Evolutionary conservation across 2,888 invertebrate species (phyloP).

Genomic region (Diplolepis rosae): DNA sequence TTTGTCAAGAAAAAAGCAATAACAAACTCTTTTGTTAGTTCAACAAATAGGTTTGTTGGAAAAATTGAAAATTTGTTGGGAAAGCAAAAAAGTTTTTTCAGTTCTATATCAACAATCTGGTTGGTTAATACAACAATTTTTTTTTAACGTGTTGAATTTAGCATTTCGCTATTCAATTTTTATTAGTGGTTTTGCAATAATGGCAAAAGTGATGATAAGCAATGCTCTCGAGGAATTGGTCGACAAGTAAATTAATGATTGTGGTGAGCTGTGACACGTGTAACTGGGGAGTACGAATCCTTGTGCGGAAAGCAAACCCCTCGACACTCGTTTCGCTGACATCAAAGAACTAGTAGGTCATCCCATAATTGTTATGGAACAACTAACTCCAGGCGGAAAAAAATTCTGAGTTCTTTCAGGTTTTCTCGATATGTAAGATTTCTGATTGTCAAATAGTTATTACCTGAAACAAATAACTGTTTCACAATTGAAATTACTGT

Average conservation of each 20-base stretch:
- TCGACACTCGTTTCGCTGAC: constrained; percentile 48
- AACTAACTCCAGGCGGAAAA: constrained; percentile 11
- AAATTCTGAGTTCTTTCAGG: constrained; percentile 6
- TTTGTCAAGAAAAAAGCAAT: no score
- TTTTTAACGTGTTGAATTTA: neutral
- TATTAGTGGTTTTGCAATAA: constrained; percentile 20
- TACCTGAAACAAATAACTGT: neutral
- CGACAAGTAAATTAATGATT: constrained; percentile 45
- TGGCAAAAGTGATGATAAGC: constrained; percentile 12
- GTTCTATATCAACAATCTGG: no score
- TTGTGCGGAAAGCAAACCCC: constrained; percentile 45
- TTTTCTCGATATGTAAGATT: neutral
- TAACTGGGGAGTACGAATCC: constrained; percentile 43
- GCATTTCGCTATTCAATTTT: neutral
- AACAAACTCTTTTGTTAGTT: no score
- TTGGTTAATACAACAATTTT: no score
- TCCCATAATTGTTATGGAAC: constrained; percentile 53
- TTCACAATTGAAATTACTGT: no score
- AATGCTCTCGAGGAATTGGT: constrained; percentile 33
- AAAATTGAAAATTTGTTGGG: no score
- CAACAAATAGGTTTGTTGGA: no score
- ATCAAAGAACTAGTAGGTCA: constrained; percentile 65
- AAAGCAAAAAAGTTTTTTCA: no score
- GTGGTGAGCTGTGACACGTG: constrained; percentile 55
- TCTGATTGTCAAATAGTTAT: neutral